A percentile compares a stretch with the other conserved stretches of the same genome.
Evolutionary conservation across 2,888 invertebrate species (phyloP).

Genomic region (Cremastinae sp.): DNA sequence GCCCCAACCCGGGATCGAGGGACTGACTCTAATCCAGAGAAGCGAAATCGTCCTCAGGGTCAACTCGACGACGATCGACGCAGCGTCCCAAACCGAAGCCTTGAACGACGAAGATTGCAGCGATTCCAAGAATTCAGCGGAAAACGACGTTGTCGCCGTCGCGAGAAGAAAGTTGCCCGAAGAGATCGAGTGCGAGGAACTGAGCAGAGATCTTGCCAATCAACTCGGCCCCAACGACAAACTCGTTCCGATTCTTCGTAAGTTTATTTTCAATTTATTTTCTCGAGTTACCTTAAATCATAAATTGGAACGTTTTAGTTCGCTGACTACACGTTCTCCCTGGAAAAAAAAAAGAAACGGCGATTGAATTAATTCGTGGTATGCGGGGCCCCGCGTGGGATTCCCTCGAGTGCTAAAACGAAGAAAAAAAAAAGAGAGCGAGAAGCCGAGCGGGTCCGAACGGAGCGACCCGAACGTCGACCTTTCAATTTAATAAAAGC

Average conservation of each 20-base stretch:
- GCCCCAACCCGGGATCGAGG: constrained; percentile 80
- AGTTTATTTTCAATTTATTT: constrained; percentile 58
- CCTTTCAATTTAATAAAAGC: constrained; percentile 75
- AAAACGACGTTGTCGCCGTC: constrained; percentile 76
- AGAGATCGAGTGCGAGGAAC: constrained; percentile 90
- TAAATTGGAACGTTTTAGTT: neutral
- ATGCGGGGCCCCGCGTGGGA: constrained; percentile 42
- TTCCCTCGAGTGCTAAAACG: constrained; percentile 29
- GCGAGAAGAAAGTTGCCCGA: constrained; percentile 86
- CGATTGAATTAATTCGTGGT: no score
- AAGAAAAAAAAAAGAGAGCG: constrained; percentile 25
- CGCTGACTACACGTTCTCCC: neutral
- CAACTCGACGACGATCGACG: constrained; percentile 84
- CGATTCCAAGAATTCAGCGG: constrained; percentile 65
- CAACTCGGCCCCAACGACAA: constrained; percentile 85
- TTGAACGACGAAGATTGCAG: constrained; percentile 72
- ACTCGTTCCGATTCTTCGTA: constrained; percentile 84
- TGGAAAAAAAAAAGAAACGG: neutral
- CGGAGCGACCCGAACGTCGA: constrained; percentile 70
- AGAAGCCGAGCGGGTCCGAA: constrained; percentile 50
- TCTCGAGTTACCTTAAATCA: neutral
- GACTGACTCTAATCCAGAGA: constrained; percentile 84
- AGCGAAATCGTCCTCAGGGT: constrained; percentile 85
- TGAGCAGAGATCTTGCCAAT: constrained; percentile 85
- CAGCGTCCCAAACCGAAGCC: constrained; percentile 83